Evolutionary conservation across 2,888 invertebrate species (phyloP), one percentile per base, ranked within the genome.

Genomic region (Tachina fera): DNA sequence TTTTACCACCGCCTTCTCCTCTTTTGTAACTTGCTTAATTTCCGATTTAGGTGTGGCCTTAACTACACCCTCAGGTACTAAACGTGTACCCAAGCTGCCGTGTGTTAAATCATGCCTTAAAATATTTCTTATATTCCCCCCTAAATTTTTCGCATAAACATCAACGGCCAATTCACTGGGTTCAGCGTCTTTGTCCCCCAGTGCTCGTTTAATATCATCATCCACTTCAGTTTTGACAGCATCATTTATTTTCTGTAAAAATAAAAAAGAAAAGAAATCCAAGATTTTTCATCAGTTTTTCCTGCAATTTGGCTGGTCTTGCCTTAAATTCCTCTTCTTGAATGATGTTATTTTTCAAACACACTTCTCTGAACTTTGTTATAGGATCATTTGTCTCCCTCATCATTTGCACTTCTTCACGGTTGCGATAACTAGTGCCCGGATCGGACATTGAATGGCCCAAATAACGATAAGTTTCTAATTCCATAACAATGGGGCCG

Each of bases 381-480:
- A 99, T 98, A 16, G 99, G 98, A 94, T 99, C 99, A 76, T 98
- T 94, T 3, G 96, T 97, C 93, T 97, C 96, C 19, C 99, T 94
- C 2, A 98, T 97, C 92, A 97, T 97, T 92, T 98, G 97, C 63
- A 98, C 95, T 94, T 99, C 99, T 87, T 99, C 98, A 63, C 99
- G 95, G 0, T 98, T 97, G 72, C 97, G 94, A 93, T 96, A 98
- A 91, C 98, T 98, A 0, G 98, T 98, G 70, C 99, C 99, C 5
- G 99, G 99, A 94, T 99, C 99, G 9, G 98, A 98, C 99, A 99
- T 99, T 84, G 98, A 98, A 94, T 99, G 99, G 0, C 99, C 99
- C 84, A 96, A 96, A 93, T 99, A 99, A 72, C 99, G 95, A 93
- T 99, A 99, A 1, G 99, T 99, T 88, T 96, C 96, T 91, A 97